Base-by-base conservation (phyloP, 1,140 invertebrate species). In the Heliconius hermathena region DNA sequence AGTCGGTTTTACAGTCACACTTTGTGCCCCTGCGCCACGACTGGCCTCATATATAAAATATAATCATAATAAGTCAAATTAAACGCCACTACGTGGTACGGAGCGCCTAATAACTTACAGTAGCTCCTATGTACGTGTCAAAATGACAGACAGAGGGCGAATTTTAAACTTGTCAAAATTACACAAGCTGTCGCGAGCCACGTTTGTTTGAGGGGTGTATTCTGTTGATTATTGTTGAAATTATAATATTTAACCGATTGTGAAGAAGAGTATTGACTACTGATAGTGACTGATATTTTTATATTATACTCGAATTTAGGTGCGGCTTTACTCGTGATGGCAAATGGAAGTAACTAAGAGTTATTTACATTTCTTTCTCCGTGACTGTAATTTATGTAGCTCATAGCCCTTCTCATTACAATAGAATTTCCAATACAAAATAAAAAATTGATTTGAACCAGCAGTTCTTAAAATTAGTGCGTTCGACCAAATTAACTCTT, bases 141-240 rank as follows among this genome's bases (percentile, higher is more conserved):
- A 60, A 60, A 60, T 81, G 80, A 77, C 80, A 78, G 80, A 75
- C 76, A 66, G 76, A 75, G 76, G 80, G 80, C 72, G 76, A 81
- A 81, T 81, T 81, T 81, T 81, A 81, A 81, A 81, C 66, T 81
- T 81, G 80, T 81, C 80, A 81, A 81, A 81, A 81, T 81, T 81
- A 81, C 80, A 54, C 79, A 54, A 77, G 74, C 74, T 77, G 79
- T 26, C 74, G 71, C 75, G 26, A 57, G 46, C 57, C 80, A 66
- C 72, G 76, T 52, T 78, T 78, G 77, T 81, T 76, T 75, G 46
- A n/a, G 1, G 16, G 76, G 60, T 49, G 70, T 81, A 81, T 78
- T 81, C 76, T 78, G 80, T 66, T 49, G 18, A 54, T 71, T 77
- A 49, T 71, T 49, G 38, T 33, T 73, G 46, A 73, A 66, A 29